Percentiles rank a stretch among this genome's conserved stretches.
Conservation (phyloP, 2,797 vertebrate genomes). For the Synaphobranchus kaupii region DNA sequence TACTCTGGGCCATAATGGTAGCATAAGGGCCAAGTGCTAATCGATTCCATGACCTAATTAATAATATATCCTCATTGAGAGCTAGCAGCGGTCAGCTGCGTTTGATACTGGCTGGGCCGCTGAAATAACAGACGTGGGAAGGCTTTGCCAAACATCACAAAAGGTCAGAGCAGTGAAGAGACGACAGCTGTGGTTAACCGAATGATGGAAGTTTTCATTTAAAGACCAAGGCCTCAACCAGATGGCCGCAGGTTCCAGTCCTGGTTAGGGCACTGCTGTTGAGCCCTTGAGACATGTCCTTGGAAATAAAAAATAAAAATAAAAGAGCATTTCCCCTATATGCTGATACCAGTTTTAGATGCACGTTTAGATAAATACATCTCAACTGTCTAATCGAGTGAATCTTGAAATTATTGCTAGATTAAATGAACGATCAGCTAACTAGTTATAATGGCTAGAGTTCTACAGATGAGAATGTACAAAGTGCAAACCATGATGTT, state of each 20-base stretch:
- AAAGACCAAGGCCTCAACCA: not conserved
- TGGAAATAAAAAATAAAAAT: not conserved
- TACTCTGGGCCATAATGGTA: conserved; percentile 79
- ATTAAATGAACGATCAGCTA: not conserved
- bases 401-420: not conserved
- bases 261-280: not conserved
- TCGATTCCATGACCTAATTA: conserved; percentile 82
- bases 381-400: not conserved
- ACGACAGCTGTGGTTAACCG: conserved; percentile 26
- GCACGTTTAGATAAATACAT: not conserved
- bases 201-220: not conserved
- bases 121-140: conserved; percentile 76
- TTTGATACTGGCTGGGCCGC: conserved; percentile 74
- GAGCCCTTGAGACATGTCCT: not conserved
- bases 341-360: not conserved
- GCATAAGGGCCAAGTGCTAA: conserved; percentile 78
- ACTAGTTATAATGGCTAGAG: not conserved
- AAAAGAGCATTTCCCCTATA: not conserved
- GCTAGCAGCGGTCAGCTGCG: conserved; percentile 82
- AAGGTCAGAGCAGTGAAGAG: conserved; percentile 64
- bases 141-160: conserved; percentile 69
- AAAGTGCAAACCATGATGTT: not conserved
- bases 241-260: not conserved
- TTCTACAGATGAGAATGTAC: not conserved
- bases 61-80: conserved; percentile 84